Conservation (phyloP, 2,797 vertebrate species). For the Myotis vivesi region DNA sequence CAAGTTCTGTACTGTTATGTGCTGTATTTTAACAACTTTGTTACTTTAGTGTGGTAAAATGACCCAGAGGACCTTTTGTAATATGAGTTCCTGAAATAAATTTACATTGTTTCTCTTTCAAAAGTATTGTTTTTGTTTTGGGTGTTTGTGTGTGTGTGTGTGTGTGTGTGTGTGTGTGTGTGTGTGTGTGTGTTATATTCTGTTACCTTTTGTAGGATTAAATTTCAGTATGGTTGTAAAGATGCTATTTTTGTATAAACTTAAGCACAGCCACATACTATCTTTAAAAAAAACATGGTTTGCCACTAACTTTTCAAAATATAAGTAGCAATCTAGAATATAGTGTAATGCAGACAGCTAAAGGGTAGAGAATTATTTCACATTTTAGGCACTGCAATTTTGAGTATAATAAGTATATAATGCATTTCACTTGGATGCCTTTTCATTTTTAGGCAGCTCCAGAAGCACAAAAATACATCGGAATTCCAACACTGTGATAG, state of each 20-base stretch:
- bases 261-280: slow-evolving; percentile 55
- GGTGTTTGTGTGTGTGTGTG: not conserved
- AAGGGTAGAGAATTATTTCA: slow-evolving; percentile 19
- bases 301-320: slow-evolving; percentile 49
- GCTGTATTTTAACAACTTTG: slow-evolving; percentile 80
- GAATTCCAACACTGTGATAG: slow-evolving; percentile 39
- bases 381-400: slow-evolving; percentile 52
- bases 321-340: slow-evolving; percentile 47
- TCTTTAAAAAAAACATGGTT: slow-evolving; percentile 30
- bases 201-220: not conserved
- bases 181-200: not conserved
- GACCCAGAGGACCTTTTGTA: not conserved
- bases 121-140: not conserved
- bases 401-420: slow-evolving; percentile 41
- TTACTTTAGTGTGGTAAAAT: not conserved
- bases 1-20: slow-evolving; percentile 68
- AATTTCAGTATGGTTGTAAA: slow-evolving; percentile 40
- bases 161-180: not conserved
- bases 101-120: not conserved
- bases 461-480: slow-evolving; percentile 48
- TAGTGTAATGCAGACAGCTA: slow-evolving; percentile 23
- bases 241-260: slow-evolving; percentile 72
- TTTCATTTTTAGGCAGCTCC: slow-evolving; percentile 51
- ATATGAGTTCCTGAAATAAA: slow-evolving; percentile 19
- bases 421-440: slow-evolving; percentile 51